Evolutionary conservation across 2,888 invertebrate genomes (phyloP), one percentile per base, ranked within the genome.

Genomic region (Seira ritae): DNA sequence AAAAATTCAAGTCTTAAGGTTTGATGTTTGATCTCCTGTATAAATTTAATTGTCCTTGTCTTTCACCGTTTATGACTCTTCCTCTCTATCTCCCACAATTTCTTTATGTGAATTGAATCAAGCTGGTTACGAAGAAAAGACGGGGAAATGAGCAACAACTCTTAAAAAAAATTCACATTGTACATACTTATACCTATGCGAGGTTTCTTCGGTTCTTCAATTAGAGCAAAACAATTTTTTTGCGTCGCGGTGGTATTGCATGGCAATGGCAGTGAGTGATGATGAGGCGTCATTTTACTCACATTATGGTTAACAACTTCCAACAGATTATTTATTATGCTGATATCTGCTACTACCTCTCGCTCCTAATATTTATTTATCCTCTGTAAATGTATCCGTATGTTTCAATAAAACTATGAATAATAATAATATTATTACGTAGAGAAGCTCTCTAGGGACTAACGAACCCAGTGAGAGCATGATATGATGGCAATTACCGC

Each of bases 281-380:
- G 55, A 55, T 55, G 55, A 55, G 55, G 55, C 55, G 55, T 55
- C 55, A 55, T 55, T 55, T 55, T 55, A 55, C 55, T 55, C 55
- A 55, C 55, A 55, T 55, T 55, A 55, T 55, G 55, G n/a, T 55
- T 55, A 55, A 55, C 55, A n/a, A 55, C 55, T 55, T 17, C 55
- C 55, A 55, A 55, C 6, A 55, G 55, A 55, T 55, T 55, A 55
- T 55, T 55, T 55, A 55, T 55, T 55, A 55, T 12, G 55, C 17
- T 55, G 55, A 17, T 55, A 55, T 55, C 55, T 17, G 17, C 31
- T 31, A 31, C 31, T 31, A 31, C 31, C 31, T 4, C n/a, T 31
- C 8, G 31, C 31, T 31, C 31, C 2, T 31, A 31, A 31, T 31
- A 55, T 55, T 55, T 55, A 55, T 55, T 55, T 55, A 55, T 55